Evolutionary conservation across 2,888 invertebrate species (phyloP), one percentile per base, ranked within the genome.

Genomic region (Drosophila neotestacea): DNA sequence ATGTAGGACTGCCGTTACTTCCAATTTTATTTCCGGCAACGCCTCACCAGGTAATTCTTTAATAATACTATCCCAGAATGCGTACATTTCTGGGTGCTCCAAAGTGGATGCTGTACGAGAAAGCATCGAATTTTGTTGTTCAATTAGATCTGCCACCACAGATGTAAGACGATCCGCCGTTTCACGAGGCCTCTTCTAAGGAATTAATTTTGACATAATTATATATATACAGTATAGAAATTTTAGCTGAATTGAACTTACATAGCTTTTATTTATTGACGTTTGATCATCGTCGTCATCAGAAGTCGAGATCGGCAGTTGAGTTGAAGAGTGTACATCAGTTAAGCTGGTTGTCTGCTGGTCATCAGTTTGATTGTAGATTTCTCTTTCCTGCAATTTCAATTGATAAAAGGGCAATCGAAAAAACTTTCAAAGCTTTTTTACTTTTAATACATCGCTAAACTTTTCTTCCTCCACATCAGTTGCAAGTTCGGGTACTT

Each of bases 11-110:
- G 68, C 51, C 39, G 68, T 65, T 1, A 68, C 68, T 22, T 68
- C 68, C n/a, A 65, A 68, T 39, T 68, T 68, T 4, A 68, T 65
- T 65, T 68, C 68, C 0, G 65, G 36, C 38, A 68, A 28, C 6
- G 68, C 68, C 13, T 68, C 65, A 4, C 51, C 9, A 1, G 68
- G 68, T 11, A 68, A 41, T 3, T 64, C 68, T 13, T 65, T 65
- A 7, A 68, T 68, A 51, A 68, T 65, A 47, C 68, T 52, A 51
- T 68, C 68, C 68, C 65, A 68, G 6, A 65, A 68, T 4, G 56
- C 46, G 10, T 46, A 68, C 58, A 68, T 58, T 39, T 68, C 68
- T 16, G 56, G 32, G 30, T 64, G 48, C 16, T 44, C 38, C 16
- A 56, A 16, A 11, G 27, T 22, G 7, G 55, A 6, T n/a, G 42